Evolutionary conservation across 2,113 vertebrate genomes (phyloP).

Genomic region (Donacobius atricapilla): DNA sequence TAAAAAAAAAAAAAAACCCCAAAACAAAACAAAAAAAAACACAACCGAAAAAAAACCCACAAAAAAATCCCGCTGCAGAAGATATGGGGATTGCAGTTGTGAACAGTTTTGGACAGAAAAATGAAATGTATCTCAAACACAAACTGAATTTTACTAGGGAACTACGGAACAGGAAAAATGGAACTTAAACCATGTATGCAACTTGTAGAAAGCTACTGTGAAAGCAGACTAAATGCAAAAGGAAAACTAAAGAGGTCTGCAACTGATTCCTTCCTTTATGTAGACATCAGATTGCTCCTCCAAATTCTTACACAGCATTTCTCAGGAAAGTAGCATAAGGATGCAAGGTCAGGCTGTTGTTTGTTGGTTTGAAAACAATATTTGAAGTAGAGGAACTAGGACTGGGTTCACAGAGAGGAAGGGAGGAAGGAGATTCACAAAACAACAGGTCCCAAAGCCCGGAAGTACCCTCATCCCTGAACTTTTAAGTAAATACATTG

Average conservation of each 20-base stretch:
- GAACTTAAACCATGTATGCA: not conserved
- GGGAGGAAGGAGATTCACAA: not conserved
- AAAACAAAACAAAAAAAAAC: too few species aligned
- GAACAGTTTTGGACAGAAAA: not conserved
- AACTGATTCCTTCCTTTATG: not conserved
- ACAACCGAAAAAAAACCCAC: too few species aligned
- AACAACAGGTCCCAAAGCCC: not conserved
- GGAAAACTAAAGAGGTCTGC: not conserved
- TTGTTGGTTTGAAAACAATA: not conserved
- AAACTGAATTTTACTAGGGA: not conserved
- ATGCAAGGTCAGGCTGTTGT: not conserved
- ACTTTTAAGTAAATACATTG: rapidly evolving
- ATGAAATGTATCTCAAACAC: rapidly evolving
- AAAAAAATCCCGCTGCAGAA: not conserved
- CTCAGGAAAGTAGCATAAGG: not conserved
- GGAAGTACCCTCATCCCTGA: not conserved
- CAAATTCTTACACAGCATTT: not conserved
- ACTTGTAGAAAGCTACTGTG: not conserved
- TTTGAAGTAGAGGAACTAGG: not conserved
- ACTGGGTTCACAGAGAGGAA: not conserved
- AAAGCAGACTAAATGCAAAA: not conserved
- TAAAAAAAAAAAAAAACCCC: too few species aligned
- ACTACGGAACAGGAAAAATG: not conserved
- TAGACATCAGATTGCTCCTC: not conserved
- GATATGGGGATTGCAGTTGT: not conserved